Evolutionary conservation across 2,113 vertebrate genomes (phyloP).

Genomic region (Brachypodius melanocephalos): DNA sequence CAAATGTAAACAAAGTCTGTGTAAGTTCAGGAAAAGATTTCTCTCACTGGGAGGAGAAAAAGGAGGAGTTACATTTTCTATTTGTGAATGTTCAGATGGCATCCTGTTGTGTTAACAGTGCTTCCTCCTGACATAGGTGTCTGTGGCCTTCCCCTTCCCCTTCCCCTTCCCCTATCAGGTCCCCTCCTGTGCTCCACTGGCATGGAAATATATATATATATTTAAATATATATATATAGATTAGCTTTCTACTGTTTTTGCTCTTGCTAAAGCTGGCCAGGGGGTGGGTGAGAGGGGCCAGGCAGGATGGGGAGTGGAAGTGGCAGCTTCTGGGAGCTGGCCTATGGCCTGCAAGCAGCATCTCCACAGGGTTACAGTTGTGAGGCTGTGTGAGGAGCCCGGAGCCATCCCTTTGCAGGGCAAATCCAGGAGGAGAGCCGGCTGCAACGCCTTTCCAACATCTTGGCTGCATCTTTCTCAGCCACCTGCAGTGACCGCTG

Average conservation of each 20-base stretch:
- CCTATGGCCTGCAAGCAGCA: background rate
- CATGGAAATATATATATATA: background rate
- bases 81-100: background rate
- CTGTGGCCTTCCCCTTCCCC: background rate
- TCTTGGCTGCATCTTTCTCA: background rate
- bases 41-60: background rate
- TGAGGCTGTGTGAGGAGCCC: background rate
- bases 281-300: background rate
- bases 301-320: background rate
- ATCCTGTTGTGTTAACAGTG: background rate
- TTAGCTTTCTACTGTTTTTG: background rate
- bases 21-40: background rate
- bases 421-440: background rate
- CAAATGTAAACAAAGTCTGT: background rate
- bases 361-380: background rate
- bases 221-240: too few relatives aligned
- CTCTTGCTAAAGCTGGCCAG: background rate
- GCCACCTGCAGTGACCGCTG: background rate
- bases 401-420: rapidly evolving
- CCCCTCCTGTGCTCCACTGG: background rate
- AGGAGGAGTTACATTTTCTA: background rate
- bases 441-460: rapidly evolving
- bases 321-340: background rate
- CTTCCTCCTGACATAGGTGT: background rate
- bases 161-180: rapidly evolving